Conservation (phyloP, 2,888 invertebrate genomes). For the Pharmacophagus antenor region DNA sequence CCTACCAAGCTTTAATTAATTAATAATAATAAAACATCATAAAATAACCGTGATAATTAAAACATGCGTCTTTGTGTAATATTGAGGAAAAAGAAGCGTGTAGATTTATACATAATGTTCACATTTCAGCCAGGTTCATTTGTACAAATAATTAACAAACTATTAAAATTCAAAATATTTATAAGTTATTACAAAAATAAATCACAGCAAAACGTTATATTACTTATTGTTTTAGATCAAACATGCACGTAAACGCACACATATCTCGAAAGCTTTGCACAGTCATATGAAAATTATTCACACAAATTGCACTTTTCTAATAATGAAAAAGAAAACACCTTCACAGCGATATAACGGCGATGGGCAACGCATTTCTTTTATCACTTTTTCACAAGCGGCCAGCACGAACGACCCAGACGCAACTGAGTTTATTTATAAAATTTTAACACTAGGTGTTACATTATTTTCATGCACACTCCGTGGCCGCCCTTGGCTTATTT, state of each 20-base stretch:
- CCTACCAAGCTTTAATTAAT: too few species aligned
- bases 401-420: conserved; percentile 45
- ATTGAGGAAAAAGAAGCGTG: neutral
- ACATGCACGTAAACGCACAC: conserved; percentile 13
- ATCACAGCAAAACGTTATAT: conserved; percentile 1
- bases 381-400: conserved; percentile 34
- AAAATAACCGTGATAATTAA: too few species aligned
- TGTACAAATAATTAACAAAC: neutral
- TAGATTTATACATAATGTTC: neutral
- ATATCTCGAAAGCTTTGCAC: conserved; percentile 9
- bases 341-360: conserved; percentile 31
- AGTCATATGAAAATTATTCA: conserved; percentile 8
- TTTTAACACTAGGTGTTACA: conserved; percentile 61
- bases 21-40: too few species aligned
- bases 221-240: neutral
- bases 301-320: conserved; percentile 11
- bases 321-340: conserved; percentile 36
- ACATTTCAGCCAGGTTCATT: neutral
- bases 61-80: neutral
- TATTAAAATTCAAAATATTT: neutral
- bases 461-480: conserved; percentile 61
- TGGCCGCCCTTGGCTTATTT: conserved; percentile 71
- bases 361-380: conserved; percentile 18
- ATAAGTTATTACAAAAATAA: neutral
- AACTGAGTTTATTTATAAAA: conserved; percentile 76